Conservation (phyloP, 2,888 invertebrate genomes). For the Globia sparganii region DNA sequence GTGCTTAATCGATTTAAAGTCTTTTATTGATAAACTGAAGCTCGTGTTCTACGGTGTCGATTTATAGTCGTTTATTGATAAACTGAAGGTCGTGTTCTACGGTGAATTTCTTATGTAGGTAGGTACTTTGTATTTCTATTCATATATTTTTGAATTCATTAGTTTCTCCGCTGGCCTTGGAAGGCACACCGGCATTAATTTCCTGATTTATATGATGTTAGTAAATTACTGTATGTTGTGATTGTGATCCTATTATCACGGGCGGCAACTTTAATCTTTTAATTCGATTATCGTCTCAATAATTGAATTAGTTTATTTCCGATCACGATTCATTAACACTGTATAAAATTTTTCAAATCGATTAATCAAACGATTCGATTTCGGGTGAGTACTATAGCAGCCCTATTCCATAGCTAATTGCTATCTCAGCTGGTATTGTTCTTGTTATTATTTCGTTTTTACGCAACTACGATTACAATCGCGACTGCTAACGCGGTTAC, state of each 20-base stretch:
- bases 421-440: slow-evolving; percentile 73
- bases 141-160: background rate
- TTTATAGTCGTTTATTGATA: background rate
- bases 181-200: background rate
- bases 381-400: slow-evolving; percentile 39
- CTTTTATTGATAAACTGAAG: background rate
- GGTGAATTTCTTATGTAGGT: background rate
- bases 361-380: slow-evolving; percentile 33
- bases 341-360: slow-evolving; percentile 36
- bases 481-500: slow-evolving; percentile 52
- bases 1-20: slow-evolving; percentile 18
- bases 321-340: slow-evolving; percentile 4
- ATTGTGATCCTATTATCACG: slow-evolving; percentile 1
- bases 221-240: background rate
- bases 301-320: slow-evolving; percentile 28
- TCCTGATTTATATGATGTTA: background rate
- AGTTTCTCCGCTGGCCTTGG: background rate
- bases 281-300: slow-evolving; percentile 22
- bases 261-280: slow-evolving; percentile 33
- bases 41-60: background rate
- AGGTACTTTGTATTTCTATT: background rate
- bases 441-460: slow-evolving; percentile 76
- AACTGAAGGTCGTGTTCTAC: background rate
- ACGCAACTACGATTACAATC: slow-evolving; percentile 70
- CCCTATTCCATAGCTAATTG: slow-evolving; percentile 73